Base-by-base conservation (phyloP, 2,888 invertebrate genomes). In the Alentia gelatinosa region DNA sequence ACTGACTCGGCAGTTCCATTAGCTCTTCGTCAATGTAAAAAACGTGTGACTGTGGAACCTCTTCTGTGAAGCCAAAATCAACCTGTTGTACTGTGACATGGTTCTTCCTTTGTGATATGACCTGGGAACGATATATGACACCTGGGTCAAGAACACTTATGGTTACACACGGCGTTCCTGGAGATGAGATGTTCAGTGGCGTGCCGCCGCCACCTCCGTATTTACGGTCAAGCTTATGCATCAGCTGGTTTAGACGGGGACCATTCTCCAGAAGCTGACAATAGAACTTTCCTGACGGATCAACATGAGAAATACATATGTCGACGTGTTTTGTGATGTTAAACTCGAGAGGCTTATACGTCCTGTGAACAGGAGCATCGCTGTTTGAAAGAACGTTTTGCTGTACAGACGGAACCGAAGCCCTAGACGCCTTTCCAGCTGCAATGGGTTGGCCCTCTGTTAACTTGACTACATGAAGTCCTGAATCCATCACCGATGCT, bases 251-350 rank as follows among this genome's bases (percentile, higher is more conserved):
- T 33, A 91, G 39, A 0, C 37, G 26, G 23, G 86, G 79, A 9
- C 84, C 90, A 74, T 40, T 88, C 39, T 47, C 42, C 26, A 91
- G 50, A 5, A 91, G 89, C 79, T 91, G 91, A 33, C 90, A 90
- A 63, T 75, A 37, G 63, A 90, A 91, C 7, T 50, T 37, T 33
- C 91, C 91, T 75, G 56, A 40, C 0, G 90, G 63, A 30, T 91
- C 79, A 19, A 91, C 91, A 23, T 90, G 42, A 19, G 91, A 91
- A 4, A 91, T 90, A 56, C 91, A 91, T 26, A 91, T 37, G 26
- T 90, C 90, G 42, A 86, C 74, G 15, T 50, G 56, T 15, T 56
- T 86, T n/a, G 50, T 56, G 26, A 74, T 50, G 88, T 91, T 90
- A 30, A 91, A 89, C 35, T 91, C 47, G 19, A 91, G 68, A 7